phyloP scores from a whole-genome alignment of 1,140 invertebrate genomes.

The Saccostrea cuccullata region DNA sequence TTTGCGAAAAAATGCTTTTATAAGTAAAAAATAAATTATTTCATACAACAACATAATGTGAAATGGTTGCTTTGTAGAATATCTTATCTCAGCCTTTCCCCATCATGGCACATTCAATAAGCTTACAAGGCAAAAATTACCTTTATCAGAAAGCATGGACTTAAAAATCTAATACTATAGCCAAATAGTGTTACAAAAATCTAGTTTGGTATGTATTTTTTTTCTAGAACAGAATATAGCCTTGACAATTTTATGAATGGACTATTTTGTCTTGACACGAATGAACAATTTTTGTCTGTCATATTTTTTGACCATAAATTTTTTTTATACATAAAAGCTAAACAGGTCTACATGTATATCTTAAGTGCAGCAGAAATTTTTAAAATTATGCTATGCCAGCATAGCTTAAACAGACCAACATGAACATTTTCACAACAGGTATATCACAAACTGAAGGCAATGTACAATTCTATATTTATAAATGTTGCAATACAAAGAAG shows the following conservation, averaged over 20 bases:
- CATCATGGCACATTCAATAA: slow-evolving; percentile 22
- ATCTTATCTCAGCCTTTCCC: not conserved
- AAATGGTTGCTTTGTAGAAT: slow-evolving; percentile 22
- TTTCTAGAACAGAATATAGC: too few relatives aligned
- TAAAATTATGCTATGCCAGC: not conserved
- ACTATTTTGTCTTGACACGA: too few relatives aligned
- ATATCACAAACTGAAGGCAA: too few relatives aligned
- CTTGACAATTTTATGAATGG: too few relatives aligned
- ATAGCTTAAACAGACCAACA: not conserved
- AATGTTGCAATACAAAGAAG: not conserved
- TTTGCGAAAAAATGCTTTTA: not conserved
- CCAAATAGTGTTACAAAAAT: too few relatives aligned
- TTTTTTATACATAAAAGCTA: not conserved
- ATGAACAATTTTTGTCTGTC: too few relatives aligned
- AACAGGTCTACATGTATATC: not conserved
- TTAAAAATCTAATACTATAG: not conserved
- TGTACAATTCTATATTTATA: too few relatives aligned
- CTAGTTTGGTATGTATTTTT: too few relatives aligned
- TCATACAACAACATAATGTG: slow-evolving; percentile 10
- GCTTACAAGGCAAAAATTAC: not conserved
- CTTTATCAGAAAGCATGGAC: not conserved
- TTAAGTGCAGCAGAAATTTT: not conserved
- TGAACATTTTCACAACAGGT: too few relatives aligned
- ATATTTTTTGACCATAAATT: too few relatives aligned
- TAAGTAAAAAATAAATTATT: slow-evolving; percentile 34